Percentiles rank a stretch among this genome's conserved stretches.
Evolutionary conservation across 2,888 invertebrate species (phyloP).

Genomic region (Priocnemis perturbator): DNA sequence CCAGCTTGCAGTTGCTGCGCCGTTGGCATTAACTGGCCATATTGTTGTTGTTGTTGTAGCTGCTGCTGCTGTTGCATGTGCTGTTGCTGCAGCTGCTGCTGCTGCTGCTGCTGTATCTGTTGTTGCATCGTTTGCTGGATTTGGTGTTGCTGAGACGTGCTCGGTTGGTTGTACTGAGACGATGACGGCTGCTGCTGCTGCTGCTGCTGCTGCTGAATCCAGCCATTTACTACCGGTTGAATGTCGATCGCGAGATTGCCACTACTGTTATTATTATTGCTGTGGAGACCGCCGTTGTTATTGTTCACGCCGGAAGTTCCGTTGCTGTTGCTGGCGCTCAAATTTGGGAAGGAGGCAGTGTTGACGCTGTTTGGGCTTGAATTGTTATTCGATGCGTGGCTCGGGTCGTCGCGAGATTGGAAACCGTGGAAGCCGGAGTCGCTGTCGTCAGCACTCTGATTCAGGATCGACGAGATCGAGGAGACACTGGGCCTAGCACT

Average conservation of each 20-base stretch:
- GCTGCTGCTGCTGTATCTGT: slow-evolving; percentile 44
- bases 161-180: slow-evolving; percentile 57
- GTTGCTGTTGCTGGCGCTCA: slow-evolving; percentile 61
- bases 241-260: slow-evolving; percentile 48
- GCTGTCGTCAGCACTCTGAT: slow-evolving; percentile 74
- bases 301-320: slow-evolving; percentile 42
- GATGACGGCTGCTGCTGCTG: slow-evolving; percentile 62
- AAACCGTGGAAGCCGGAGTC: slow-evolving; percentile 75
- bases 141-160: slow-evolving; percentile 35
- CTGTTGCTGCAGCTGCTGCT: slow-evolving; percentile 45
- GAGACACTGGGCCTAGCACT: slow-evolving; percentile 72
- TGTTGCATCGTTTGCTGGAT: slow-evolving; percentile 24
- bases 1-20: slow-evolving; percentile 48
- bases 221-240: slow-evolving; percentile 63
- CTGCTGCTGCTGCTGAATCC: slow-evolving; percentile 65
- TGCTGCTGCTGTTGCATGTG: slow-evolving; percentile 31
- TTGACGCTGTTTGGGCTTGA: slow-evolving; percentile 70
- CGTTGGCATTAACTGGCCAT: slow-evolving; percentile 36
- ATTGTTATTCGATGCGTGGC: slow-evolving; percentile 71
- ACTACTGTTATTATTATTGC: slow-evolving; percentile 34
- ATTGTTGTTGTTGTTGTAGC: slow-evolving; percentile 42
- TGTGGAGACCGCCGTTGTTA: slow-evolving; percentile 36
- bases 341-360: slow-evolving; percentile 68
- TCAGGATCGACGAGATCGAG: slow-evolving; percentile 71
- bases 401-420: slow-evolving; percentile 69